A percentile compares a stretch with the other conserved stretches of the same genome.
Evolutionary conservation across 2,888 invertebrate genomes (phyloP).

Genomic region (Helobdella robusta): DNA sequence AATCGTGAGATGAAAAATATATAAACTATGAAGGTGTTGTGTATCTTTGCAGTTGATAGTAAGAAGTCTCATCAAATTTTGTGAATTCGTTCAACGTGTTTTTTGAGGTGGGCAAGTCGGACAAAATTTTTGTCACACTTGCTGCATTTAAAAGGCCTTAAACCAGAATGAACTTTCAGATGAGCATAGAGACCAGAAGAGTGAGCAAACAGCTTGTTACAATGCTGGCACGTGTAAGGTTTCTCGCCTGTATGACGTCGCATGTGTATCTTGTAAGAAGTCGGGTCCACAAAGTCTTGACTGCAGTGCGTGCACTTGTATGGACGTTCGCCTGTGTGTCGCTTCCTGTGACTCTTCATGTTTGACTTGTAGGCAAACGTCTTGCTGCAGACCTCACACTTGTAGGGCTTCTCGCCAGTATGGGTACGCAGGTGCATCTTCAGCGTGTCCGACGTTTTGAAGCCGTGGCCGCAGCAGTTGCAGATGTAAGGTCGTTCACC

Average conservation of each 20-base stretch:
- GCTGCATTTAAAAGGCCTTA: constrained; percentile 6
- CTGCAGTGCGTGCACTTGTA: constrained; percentile 7
- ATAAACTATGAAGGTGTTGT: background rate
- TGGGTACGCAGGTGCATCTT: constrained; percentile 20
- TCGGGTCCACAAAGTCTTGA: constrained; percentile 6
- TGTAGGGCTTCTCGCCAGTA: constrained; percentile 16
- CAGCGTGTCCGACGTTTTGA: constrained; percentile 13
- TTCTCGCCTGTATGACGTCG: constrained; percentile 19
- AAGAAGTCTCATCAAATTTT: background rate
- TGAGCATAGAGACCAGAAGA: constrained; percentile 14
- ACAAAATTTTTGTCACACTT: constrained; percentile 19
- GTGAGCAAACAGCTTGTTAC: constrained; percentile 14
- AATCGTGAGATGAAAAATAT: background rate
- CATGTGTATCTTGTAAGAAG: constrained; percentile 15
- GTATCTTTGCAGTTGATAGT: background rate
- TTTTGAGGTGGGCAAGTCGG: constrained; percentile 10
- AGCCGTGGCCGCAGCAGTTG: constrained; percentile 21
- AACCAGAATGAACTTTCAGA: constrained; percentile 2
- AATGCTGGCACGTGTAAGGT: constrained; percentile 9
- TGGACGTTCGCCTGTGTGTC: constrained; percentile 1
- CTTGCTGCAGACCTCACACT: constrained; percentile 12
- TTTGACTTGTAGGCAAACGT: constrained; percentile 16
- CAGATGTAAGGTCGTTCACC: constrained; percentile 12
- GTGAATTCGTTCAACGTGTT: constrained; percentile 15
- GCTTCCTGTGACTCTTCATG: constrained; percentile 19